phyloP scores from a whole-genome alignment of 1,140 invertebrate species.

The Macrocentrus cingulum region DNA sequence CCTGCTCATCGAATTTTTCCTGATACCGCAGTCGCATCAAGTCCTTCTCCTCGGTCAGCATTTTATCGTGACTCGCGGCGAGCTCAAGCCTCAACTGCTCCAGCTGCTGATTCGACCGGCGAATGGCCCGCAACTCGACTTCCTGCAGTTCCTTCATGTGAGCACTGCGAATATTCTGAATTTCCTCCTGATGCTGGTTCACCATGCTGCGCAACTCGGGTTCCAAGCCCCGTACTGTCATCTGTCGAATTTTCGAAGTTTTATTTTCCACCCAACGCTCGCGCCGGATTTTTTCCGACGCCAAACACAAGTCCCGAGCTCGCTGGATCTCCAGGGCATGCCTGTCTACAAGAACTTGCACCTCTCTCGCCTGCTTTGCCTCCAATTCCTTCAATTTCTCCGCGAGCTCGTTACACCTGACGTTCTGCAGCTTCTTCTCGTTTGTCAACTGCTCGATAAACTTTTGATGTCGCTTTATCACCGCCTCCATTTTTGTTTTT shows the following conservation, averaged over 20 bases:
- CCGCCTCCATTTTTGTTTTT: slow-evolving; percentile 67
- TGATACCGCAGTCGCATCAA: slow-evolving; percentile 39
- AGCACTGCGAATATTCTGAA: slow-evolving; percentile 57
- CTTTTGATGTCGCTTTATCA: slow-evolving; percentile 67
- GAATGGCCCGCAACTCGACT: slow-evolving; percentile 59
- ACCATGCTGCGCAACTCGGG: slow-evolving; percentile 70
- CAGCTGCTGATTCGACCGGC: slow-evolving; percentile 48
- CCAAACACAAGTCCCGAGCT: slow-evolving; percentile 66
- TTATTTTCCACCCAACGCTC: slow-evolving; percentile 71
- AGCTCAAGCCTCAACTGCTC: slow-evolving; percentile 47
- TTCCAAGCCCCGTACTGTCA: slow-evolving; percentile 74
- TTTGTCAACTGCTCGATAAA: slow-evolving; percentile 71
- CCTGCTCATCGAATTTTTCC: slow-evolving; percentile 48
- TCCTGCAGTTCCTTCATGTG: slow-evolving; percentile 63
- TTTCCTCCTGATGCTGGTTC: slow-evolving; percentile 57
- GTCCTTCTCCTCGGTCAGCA: slow-evolving; percentile 52
- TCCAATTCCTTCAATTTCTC: slow-evolving; percentile 61
- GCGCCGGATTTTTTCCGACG: slow-evolving; percentile 67
- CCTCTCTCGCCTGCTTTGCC: slow-evolving; percentile 57
- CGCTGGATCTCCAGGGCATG: slow-evolving; percentile 67
- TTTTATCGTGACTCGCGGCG: slow-evolving; percentile 54
- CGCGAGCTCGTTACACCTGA: slow-evolving; percentile 66
- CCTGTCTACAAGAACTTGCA: slow-evolving; percentile 65
- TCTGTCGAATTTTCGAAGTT: slow-evolving; percentile 73
- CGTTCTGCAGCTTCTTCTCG: slow-evolving; percentile 68